A percentile compares a stretch with the other conserved stretches of the same genome.
These are phyloP conservation scores for Sebastes iracundus DNA, from an alignment of 2,797 vertebrate species.

Conservation along the genomic window DNA sequence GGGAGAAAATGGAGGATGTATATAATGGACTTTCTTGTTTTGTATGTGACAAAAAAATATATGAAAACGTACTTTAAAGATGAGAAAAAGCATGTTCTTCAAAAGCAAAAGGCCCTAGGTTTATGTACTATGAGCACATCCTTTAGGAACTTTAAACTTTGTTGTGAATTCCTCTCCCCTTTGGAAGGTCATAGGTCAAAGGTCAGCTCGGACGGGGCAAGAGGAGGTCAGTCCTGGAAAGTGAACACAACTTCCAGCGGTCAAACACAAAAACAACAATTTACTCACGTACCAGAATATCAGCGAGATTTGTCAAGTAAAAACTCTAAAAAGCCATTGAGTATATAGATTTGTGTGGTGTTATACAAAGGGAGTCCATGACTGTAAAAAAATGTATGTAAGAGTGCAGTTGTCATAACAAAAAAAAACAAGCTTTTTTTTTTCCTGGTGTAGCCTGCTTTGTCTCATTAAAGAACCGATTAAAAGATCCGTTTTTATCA, in stretches of 20 bases:
- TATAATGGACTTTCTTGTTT: constrained; percentile 85
- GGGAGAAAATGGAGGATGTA: constrained; percentile 79
- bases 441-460: constrained; percentile 84
- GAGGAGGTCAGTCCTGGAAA: constrained; percentile 62
- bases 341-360: constrained; percentile 86
- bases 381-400: constrained; percentile 86
- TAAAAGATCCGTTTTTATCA: constrained; percentile 79
- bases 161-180: constrained; percentile 82
- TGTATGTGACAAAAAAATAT: constrained; percentile 83
- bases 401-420: constrained; percentile 85
- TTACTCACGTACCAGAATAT: constrained; percentile 55
- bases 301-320: constrained; percentile 67
- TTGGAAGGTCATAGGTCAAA: constrained; percentile 76
- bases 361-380: constrained; percentile 83
- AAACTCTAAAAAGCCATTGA: constrained; percentile 84
- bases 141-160: constrained; percentile 82
- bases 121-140: constrained; percentile 72
- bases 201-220: constrained; percentile 63
- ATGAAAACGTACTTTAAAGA: constrained; percentile 80
- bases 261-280: constrained; percentile 39
- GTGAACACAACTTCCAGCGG: constrained; percentile 49
- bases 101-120: constrained; percentile 70
- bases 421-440: constrained; percentile 73
- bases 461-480: constrained; percentile 83
- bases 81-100: constrained; percentile 84